Evolutionary conservation across 2,888 invertebrate genomes (phyloP), one percentile per base, ranked within the genome.

Genomic region (Microctonus brassicae): DNA sequence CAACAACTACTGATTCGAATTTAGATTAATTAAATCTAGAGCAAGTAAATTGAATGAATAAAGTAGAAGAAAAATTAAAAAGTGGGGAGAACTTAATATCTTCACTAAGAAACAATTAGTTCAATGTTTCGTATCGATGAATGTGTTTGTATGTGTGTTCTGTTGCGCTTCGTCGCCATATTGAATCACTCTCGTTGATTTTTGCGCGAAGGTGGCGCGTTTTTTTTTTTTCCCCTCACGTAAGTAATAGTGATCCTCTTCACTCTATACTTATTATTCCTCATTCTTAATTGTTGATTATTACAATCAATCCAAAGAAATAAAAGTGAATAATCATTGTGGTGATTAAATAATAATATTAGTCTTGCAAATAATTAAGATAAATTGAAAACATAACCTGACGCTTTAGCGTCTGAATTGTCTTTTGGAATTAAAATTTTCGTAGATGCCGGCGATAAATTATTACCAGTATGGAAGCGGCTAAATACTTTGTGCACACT

Each of bases 131-230:
- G 7, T 29, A 29, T 29, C 4, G 4, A 7, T 29, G 29, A 5
- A 29, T 29, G 29, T 29, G 29, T 29, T 3, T 7, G 20, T 47
- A 17, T 47, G 20, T 47, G 47, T 47, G n/a, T 10, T 13, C 47
- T 58, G 62, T 70, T 65, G 60, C 60, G 60, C 64, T 29, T 24
- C 42, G 89, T 88, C 89, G 89, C 90, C 90, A 90, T 90, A 89
- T 90, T 89, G 90, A 89, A 90, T 89, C 90, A 89, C 72, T 76
- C 89, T 89, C 89, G 89, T 90, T 89, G 89, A 89, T 90, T 90
- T 89, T 88, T 88, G 88, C 87, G 85, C 86, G 88, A 87, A 87
- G 88, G 79, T 80, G 77, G 79, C 79, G 82, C 82, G 81, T 83
- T 82, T 82, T 84, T 81, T 82, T 84, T 80, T 76, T 72, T 61